Base-by-base conservation (phyloP, 2,888 invertebrate genomes). In the Rhynchonema sp. region DNA sequence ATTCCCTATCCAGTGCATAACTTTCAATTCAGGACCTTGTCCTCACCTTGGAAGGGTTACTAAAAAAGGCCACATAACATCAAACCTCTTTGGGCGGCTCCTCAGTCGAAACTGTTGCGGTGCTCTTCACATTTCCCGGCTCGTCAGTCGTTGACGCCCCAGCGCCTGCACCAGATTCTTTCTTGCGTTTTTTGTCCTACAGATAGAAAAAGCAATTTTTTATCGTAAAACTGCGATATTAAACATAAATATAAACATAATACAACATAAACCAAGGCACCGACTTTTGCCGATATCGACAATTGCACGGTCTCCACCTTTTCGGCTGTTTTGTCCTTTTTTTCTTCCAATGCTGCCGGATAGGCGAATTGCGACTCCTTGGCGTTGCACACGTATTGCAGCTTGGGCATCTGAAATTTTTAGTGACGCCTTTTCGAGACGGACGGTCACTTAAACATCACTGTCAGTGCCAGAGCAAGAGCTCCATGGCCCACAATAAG, bases 241-340 rank as follows among this genome's bases (percentile, higher is more conserved):
- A 38, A 9, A 38, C 9, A 20, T 38, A 13, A 38, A 38, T 20
- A 13, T 38, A 20, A 38, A 38, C 13, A 38, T 38, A 38, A 9
- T 38, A 13, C 20, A 20, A 38, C 9, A 38, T 9, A 38, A 38
- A 9, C 20, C 20, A 20, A 38, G 20, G 38, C 9, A 13, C 9
- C 38, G 9, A 38, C 20, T 38, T 38, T 9, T 13, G 38, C n/a
- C 49, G 49, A 94, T 70, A 94, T 94, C 71, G 91, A 91, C 56
- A 98, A 80, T 1, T 98, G 89, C 1, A 96, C 98, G 3, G 96
- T 96, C 62, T 92, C 90, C 1, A 98, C 92, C 72, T 96, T 89
- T 74, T 98, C 96, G 74, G 91, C 90, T 73, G 94, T 92, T 53
- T 94, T 92, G 63, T 92, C 88, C 78, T 96, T 96, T 79, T 98